Evolutionary conservation across 2,888 invertebrate genomes (phyloP), one percentile per base, ranked within the genome.

Genomic region (Drosophila mimetica): DNA sequence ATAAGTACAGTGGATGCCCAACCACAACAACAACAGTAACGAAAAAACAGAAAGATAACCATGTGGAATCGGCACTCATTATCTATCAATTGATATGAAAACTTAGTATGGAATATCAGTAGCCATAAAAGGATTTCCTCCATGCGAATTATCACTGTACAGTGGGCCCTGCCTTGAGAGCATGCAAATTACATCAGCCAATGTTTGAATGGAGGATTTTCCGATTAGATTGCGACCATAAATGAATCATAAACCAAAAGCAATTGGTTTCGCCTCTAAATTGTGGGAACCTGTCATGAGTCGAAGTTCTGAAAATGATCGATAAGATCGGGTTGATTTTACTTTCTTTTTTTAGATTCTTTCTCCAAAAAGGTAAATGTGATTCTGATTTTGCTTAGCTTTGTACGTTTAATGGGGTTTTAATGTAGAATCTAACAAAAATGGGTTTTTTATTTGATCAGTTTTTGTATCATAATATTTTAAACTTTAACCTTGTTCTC

Each of bases 161-260:
- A 50, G 41, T 65, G 63, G 5, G 14, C 9, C 18, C 64, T n/a
- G 16, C 32, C 34, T 42, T 28, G 6, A 6, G 16, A n/a, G 44
- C 60, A 65, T 64, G 65, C 51, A 65, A 64, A 64, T 64, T 64
- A 22, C 63, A 64, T 65, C 66, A 64, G 66, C 63, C 63, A 51
- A 65, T 36, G 42, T 44, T 64, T 42, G 42, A n/a, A 3, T 1
- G 4, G 2, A 3, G 11, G n/a, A 8, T 42, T 42, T 51, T 42
- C 16, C 66, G 63, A 64, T 64, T 36, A 64, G 65, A 64, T 64
- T 42, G 20, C 8, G 34, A 0, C n/a, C 11, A 4, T 42, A 42
- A 42, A 42, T 42, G 52, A 65, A 64, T 65, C 36, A 36, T 64
- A 36, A 36, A 46, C 7, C 0, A 7, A 22, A 18, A 32, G 3